These are phyloP conservation scores for Serranus cabrilla DNA, from an alignment of 2,797 vertebrate species.

Conservation along the genomic window DNA sequence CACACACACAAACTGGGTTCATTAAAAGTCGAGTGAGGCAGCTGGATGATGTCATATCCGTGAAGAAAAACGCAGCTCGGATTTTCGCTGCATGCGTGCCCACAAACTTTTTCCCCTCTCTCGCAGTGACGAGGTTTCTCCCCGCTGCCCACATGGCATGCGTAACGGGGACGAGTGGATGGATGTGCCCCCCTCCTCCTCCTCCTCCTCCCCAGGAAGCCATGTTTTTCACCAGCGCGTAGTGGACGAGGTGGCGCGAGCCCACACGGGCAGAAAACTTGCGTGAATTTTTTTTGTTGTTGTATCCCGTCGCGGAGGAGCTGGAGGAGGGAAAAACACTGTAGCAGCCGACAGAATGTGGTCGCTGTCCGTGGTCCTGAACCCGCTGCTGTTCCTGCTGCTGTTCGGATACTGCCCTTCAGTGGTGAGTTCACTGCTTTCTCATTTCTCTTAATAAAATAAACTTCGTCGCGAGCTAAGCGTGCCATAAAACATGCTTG, in stretches of 20 bases:
- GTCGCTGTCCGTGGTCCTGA: slow-evolving; percentile 88
- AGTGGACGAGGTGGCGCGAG: slow-evolving; percentile 65
- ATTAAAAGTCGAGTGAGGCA: slow-evolving; percentile 60
- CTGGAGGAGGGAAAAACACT: slow-evolving; percentile 24
- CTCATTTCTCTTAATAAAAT: background rate
- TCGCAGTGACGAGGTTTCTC: slow-evolving; percentile 68
- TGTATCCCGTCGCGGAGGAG: slow-evolving; percentile 8
- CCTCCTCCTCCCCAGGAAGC: slow-evolving; percentile 67
- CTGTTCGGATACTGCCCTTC: slow-evolving; percentile 90
- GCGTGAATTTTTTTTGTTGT: slow-evolving; percentile 44
- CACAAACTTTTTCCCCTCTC: slow-evolving; percentile 85
- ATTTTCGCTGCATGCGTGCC: slow-evolving; percentile 41
- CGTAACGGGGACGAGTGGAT: slow-evolving; percentile 71
- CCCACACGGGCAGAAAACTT: slow-evolving; percentile 78
- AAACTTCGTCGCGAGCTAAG: slow-evolving; percentile 19
- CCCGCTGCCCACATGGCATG: slow-evolving; percentile 65
- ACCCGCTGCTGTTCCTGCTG: slow-evolving; percentile 90
- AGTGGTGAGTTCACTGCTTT: slow-evolving; percentile 84
- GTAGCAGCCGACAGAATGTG: slow-evolving; percentile 82
- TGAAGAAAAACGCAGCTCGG: slow-evolving; percentile 59
- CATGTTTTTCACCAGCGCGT: slow-evolving; percentile 69
- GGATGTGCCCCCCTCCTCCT: slow-evolving; percentile 59
- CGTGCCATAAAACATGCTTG: background rate
- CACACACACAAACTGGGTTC: slow-evolving; percentile 24
- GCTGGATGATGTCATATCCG: slow-evolving; percentile 90